A percentile compares a stretch with the other conserved stretches of the same genome.
phyloP scores from a whole-genome alignment of 2,797 vertebrate species.

The Diceros bicornis region DNA sequence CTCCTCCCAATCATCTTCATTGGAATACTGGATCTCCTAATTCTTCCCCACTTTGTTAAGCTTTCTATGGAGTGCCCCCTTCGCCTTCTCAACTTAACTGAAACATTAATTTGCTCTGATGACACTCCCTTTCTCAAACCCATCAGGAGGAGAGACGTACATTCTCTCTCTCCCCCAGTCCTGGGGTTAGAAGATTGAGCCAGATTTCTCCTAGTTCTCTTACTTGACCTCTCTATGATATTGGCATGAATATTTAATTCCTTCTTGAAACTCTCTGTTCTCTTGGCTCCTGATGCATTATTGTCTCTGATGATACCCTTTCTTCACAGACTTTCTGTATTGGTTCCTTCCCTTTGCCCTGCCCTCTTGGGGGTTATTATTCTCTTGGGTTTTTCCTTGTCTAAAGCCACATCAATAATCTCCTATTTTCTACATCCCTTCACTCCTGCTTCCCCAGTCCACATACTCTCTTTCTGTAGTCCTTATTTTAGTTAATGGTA shows the following conservation, averaged over 20 bases:
- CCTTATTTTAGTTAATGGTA: neutral
- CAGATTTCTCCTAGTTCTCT: neutral
- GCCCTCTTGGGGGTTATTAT: neutral
- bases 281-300: neutral
- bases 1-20: neutral
- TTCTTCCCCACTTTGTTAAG: neutral
- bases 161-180: neutral
- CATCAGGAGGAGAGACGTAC: neutral
- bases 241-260: neutral
- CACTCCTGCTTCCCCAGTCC: neutral
- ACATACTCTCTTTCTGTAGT: neutral
- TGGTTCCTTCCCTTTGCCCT: neutral
- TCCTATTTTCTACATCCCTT: neutral
- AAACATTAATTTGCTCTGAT: constrained; percentile 25
- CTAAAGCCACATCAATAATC: neutral
- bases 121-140: neutral
- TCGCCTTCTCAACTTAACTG: neutral
- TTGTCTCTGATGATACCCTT: neutral
- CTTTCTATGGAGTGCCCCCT: neutral
- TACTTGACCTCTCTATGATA: neutral
- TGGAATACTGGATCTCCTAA: neutral
- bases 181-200: neutral
- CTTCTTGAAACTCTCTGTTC: neutral
- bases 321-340: neutral
- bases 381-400: neutral